Percentiles rank a stretch among this genome's conserved stretches.
Conservation (phyloP, 1,140 invertebrate genomes). For the Chymomyza costata region DNA sequence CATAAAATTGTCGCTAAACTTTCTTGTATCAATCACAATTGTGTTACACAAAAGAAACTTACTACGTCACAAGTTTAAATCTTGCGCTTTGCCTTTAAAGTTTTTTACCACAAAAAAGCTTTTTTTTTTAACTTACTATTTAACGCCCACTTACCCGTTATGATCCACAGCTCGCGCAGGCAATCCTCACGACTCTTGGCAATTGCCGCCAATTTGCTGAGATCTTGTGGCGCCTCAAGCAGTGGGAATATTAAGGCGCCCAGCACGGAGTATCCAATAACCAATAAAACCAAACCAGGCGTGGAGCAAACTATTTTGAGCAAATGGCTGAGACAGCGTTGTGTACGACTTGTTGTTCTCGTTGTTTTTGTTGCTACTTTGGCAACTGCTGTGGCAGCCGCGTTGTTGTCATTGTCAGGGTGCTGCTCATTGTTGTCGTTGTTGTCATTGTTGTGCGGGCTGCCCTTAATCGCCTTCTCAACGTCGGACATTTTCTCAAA, state of each 20-base stretch:
- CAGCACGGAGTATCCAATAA: constrained; percentile 69
- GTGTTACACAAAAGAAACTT: too few relatives aligned
- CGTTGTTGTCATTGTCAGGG: constrained; percentile 18
- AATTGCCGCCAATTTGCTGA: constrained; percentile 66
- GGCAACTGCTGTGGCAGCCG: constrained; percentile 18
- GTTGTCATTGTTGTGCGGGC: constrained; percentile 24
- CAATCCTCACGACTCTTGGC: constrained; percentile 75
- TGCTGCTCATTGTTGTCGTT: constrained; percentile 20
- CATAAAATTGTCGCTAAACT: too few relatives aligned
- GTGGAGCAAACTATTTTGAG: constrained; percentile 66
- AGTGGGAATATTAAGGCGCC: constrained; percentile 75
- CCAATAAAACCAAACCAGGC: constrained; percentile 70
- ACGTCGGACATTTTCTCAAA: constrained; percentile 74
- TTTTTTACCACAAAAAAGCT: too few relatives aligned
- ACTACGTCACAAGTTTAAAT: too few relatives aligned
- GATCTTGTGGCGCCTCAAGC: constrained; percentile 71
- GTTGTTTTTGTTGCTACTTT: constrained; percentile 12
- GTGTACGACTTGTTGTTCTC: constrained; percentile 15
- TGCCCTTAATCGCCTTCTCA: constrained; percentile 66
- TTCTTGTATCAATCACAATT: too few relatives aligned
- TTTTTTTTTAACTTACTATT: too few relatives aligned
- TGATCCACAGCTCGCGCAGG: constrained; percentile 74
- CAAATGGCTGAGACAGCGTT: constrained; percentile 52
- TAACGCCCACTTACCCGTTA: constrained; percentile 75
- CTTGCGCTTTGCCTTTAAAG: too few relatives aligned